Percentiles rank a stretch among this genome's conserved stretches.
Conservation (phyloP, 2,113 vertebrate species). For the Syngnathus typhle region DNA sequence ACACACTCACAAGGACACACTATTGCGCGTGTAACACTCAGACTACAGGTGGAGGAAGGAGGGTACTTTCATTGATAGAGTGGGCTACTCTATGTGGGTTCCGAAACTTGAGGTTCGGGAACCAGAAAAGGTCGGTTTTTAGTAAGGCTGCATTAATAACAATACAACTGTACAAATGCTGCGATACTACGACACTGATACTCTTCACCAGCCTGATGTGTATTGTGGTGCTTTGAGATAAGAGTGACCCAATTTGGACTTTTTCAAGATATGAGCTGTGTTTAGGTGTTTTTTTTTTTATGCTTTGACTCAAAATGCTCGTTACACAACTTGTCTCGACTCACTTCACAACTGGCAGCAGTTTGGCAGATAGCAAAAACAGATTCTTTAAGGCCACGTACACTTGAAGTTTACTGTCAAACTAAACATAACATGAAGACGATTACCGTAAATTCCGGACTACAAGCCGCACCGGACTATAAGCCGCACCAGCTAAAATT, state of each 20-base stretch:
- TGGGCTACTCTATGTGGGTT: not conserved
- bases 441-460: too few relatives aligned
- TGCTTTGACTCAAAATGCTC: not conserved
- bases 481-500: too few relatives aligned
- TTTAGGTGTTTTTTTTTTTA: not conserved
- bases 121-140: not conserved
- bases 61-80: not conserved
- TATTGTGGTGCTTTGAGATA: not conserved
- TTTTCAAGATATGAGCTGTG: not conserved
- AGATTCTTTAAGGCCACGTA: not conserved
- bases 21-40: conserved; percentile 15
- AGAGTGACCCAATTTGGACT: too few relatives aligned
- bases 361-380: not conserved
- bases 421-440: not conserved
- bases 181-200: not conserved
- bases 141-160: not conserved
- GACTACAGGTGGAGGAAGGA: not conserved
- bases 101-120: not conserved
- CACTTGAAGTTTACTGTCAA: not conserved
- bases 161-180: not conserved
- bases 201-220: not conserved
- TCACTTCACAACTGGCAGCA: not conserved
- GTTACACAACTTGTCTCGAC: not conserved
- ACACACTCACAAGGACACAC: conserved; percentile 51
- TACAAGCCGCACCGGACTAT: too few relatives aligned